Conservation (phyloP, 2,113 vertebrate genomes). For the Pithys albifrons region DNA sequence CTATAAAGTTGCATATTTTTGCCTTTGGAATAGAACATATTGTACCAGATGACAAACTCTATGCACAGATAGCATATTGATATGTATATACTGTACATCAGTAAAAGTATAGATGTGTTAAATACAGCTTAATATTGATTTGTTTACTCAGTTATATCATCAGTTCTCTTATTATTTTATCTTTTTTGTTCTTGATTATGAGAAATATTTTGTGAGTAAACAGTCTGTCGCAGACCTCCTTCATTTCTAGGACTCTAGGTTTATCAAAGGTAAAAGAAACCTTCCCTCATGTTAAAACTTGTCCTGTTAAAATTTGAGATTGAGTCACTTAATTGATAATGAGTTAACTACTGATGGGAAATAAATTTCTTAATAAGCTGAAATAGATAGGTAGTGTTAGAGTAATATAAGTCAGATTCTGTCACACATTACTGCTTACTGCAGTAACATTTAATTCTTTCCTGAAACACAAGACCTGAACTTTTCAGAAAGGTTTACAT, state of each 20-base stretch:
- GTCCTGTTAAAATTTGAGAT: background rate
- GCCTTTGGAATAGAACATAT: background rate
- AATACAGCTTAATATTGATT: background rate
- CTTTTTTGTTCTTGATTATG: background rate
- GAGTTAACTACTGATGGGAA: background rate
- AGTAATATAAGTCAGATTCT: background rate
- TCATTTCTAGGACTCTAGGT: background rate
- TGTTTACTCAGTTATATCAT: background rate
- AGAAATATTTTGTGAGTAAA: background rate
- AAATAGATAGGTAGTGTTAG: background rate
- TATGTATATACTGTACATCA: background rate
- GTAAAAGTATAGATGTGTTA: background rate
- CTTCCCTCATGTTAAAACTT: background rate
- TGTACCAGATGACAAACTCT: background rate
- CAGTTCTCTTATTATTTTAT: background rate
- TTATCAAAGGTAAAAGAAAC: background rate
- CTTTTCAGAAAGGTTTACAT: background rate
- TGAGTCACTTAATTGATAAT: background rate
- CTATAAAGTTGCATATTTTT: background rate
- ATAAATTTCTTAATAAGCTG: background rate
- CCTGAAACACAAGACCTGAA: background rate
- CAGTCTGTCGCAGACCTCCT: background rate
- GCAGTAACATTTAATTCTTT: background rate
- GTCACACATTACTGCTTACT: background rate
- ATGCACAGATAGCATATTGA: background rate